These are phyloP conservation scores for Drosophila rufa DNA, from an alignment of 1,140 invertebrate genomes.

Conservation along the genomic window DNA sequence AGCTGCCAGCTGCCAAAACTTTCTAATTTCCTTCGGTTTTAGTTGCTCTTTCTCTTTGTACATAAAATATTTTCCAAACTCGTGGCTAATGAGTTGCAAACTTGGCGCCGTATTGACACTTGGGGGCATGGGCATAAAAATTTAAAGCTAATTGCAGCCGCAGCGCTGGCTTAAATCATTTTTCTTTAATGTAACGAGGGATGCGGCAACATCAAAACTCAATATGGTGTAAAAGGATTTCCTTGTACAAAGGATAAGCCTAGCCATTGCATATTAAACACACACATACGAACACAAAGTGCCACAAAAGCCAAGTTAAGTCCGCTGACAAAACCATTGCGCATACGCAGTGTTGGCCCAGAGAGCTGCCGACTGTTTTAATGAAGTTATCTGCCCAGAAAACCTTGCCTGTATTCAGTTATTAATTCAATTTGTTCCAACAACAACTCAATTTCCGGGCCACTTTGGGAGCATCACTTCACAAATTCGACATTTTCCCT, in stretches of 20 bases:
- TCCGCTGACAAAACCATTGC: conserved; percentile 40
- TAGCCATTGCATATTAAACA: conserved; percentile 57
- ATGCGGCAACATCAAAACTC: conserved; percentile 57
- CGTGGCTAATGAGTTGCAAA: conserved; percentile 27
- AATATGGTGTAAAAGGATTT: conserved; percentile 78
- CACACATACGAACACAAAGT: conserved; percentile 18
- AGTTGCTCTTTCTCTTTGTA: conserved; percentile 1
- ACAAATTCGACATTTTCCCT: not conserved
- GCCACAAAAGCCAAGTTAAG: conserved; percentile 34
- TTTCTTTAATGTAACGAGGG: conserved; percentile 25
- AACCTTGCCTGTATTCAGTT: conserved; percentile 16
- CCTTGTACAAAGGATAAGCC: conserved; percentile 60
- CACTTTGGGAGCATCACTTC: conserved; percentile 13
- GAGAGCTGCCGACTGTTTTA: conserved; percentile 28
- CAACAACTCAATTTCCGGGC: conserved; percentile 29
- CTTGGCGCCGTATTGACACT: conserved; percentile 21
- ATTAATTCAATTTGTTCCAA: conserved; percentile 37
- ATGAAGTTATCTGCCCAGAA: conserved; percentile 42
- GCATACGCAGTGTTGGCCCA: conserved; percentile 45
- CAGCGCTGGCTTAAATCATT: conserved; percentile 49
- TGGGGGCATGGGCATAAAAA: conserved; percentile 50
- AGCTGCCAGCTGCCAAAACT: conserved; percentile 9
- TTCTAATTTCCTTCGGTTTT: conserved; percentile 13
- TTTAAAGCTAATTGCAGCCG: conserved; percentile 62
- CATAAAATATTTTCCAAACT: conserved; percentile 22